Conservation (phyloP, 2,888 invertebrate species). For the Alviniconcha strummeri region DNA sequence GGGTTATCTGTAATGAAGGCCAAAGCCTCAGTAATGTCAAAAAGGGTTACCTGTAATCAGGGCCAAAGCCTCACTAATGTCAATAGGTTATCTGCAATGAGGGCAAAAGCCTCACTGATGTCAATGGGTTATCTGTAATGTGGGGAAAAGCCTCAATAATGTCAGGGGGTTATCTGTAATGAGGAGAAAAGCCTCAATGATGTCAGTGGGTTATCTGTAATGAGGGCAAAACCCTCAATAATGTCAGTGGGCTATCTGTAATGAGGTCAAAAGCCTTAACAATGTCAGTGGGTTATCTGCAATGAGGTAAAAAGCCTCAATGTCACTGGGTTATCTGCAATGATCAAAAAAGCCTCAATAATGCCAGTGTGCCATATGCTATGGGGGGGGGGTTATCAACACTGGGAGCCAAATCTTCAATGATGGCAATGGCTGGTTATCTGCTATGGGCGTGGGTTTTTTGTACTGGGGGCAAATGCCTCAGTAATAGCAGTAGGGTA, state of each 20-base stretch:
- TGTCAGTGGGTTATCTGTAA: constrained; percentile 48
- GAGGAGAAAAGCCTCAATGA: not conserved
- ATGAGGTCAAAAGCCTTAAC: not conserved
- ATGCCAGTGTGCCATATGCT: too few species aligned
- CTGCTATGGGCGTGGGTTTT: too few species aligned
- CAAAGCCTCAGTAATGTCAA: constrained; percentile 19
- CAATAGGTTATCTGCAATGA: constrained; percentile 49
- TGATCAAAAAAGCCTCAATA: too few species aligned
- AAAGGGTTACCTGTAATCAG: constrained; percentile 50
- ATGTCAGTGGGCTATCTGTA: constrained; percentile 51
- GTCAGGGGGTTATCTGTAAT: constrained; percentile 51
- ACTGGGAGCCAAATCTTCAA: too few species aligned
- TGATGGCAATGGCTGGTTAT: too few species aligned
- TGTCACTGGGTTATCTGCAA: too few species aligned
- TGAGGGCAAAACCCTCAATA: too few species aligned
- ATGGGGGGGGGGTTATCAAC: too few species aligned
- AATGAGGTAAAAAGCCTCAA: too few species aligned
- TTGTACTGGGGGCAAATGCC: too few species aligned
- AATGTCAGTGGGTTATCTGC: not conserved
- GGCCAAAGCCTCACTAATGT: not conserved
- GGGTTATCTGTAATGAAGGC: constrained; percentile 49
- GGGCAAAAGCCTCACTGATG: not conserved
- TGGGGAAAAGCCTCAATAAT: too few species aligned
- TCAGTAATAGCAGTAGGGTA: constrained; percentile 38
- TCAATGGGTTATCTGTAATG: constrained; percentile 49